A percentile compares a stretch with the other conserved stretches of the same genome.
Evolutionary conservation across 2,113 vertebrate genomes (phyloP).

Genomic region (Brachionichthys hirsutus): DNA sequence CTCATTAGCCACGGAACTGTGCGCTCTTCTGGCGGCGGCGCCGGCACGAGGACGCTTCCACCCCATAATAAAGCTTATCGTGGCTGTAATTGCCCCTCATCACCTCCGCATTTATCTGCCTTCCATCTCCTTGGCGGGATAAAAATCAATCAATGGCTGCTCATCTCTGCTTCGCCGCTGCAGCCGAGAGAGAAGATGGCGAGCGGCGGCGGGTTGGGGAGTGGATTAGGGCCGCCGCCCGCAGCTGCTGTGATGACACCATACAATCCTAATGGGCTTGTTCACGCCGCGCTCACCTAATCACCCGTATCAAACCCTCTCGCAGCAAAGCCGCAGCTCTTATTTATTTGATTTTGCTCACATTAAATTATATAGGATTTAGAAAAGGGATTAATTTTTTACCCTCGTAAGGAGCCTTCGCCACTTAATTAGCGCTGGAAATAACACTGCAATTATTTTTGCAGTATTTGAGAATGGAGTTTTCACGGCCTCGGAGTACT

Average conservation of each 20-base stretch:
- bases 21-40: not conserved
- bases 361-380: slow-evolving; percentile 81
- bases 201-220: slow-evolving; percentile 18
- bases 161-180: slow-evolving; percentile 13
- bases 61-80: slow-evolving; percentile 60
- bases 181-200: slow-evolving; percentile 22
- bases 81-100: slow-evolving; percentile 68
- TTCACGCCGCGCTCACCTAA: slow-evolving; percentile 76
- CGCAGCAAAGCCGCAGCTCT: slow-evolving; percentile 57
- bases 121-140: slow-evolving; percentile 67
- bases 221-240: slow-evolving; percentile 65
- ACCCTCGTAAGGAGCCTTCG: slow-evolving; percentile 75
- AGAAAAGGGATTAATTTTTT: slow-evolving; percentile 74
- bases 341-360: slow-evolving; percentile 79
- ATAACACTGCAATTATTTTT: slow-evolving; percentile 77
- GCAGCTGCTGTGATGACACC: slow-evolving; percentile 68
- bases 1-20: slow-evolving; percentile 20
- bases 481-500: slow-evolving; percentile 57
- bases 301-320: slow-evolving; percentile 78
- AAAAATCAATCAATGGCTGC: slow-evolving; percentile 65
- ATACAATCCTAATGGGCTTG: slow-evolving; percentile 75
- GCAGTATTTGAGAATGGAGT: slow-evolving; percentile 50
- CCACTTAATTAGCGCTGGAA: slow-evolving; percentile 77
- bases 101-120: slow-evolving; percentile 65
- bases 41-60: slow-evolving; percentile 40